phyloP scores from a whole-genome alignment of 1,140 invertebrate species.

The Orchestia grillus region DNA sequence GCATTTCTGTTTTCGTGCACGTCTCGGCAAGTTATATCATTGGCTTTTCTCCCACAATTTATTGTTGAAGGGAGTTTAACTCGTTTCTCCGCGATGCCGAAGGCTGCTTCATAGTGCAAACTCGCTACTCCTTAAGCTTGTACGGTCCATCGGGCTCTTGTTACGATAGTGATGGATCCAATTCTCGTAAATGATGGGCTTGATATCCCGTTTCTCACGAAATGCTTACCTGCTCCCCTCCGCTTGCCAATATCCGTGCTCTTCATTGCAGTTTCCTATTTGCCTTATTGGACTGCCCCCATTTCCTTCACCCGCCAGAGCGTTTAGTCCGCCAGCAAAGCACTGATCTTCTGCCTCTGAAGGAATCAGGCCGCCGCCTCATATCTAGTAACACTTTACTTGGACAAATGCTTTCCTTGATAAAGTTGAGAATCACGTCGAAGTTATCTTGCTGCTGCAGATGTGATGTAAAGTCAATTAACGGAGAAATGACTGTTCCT shows the following conservation, averaged over 20 bases:
- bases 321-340: neutral
- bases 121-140: neutral
- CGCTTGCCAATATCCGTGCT: neutral
- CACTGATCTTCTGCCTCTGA: neutral
- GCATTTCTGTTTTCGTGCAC: neutral
- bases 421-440: neutral
- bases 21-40: neutral
- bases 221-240: neutral
- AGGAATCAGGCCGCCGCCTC: neutral
- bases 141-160: neutral
- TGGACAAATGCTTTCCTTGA: neutral
- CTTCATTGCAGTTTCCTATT: neutral
- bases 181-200: neutral
- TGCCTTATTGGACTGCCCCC: slow-evolving; percentile 1
- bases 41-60: neutral
- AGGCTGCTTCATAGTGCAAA: neutral
- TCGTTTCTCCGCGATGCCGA: neutral
- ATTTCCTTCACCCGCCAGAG: neutral
- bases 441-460: neutral
- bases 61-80: neutral
- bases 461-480: neutral
- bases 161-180: neutral
- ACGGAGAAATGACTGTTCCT: too few relatives aligned
- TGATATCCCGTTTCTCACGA: neutral
- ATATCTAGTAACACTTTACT: neutral